Percentiles rank a stretch among this genome's conserved stretches.
phyloP scores from a whole-genome alignment of 2,888 invertebrate species.

The Caenorhabditis plicata region DNA sequence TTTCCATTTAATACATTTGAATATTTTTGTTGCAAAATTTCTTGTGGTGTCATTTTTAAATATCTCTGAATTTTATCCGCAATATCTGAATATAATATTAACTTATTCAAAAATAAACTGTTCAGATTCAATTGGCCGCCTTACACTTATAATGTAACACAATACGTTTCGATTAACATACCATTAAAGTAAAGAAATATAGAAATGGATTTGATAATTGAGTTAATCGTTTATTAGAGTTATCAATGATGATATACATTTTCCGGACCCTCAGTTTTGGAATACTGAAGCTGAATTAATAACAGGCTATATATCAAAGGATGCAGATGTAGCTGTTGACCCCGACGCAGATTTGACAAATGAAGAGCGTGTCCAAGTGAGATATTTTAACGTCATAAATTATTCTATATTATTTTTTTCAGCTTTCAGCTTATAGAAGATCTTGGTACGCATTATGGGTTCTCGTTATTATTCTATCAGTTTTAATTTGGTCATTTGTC shows the following conservation, averaged over 20 bases:
- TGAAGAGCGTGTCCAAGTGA: conserved; percentile 57
- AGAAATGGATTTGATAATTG: conserved; percentile 16
- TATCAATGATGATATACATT: conserved; percentile 57
- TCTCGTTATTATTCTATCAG: conserved; percentile 57
- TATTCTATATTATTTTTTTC: conserved; percentile 4
- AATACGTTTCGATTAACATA: conserved; percentile 53
- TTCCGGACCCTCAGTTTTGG: conserved; percentile 63
- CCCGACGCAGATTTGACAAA: conserved; percentile 51
- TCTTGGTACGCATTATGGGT: conserved; percentile 65
- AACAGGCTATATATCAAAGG: conserved; percentile 40
- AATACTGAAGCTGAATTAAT: conserved; percentile 58
- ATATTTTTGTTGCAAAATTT: too few relatives aligned
- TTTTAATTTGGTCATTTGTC: conserved; percentile 59
- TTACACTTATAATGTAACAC: conserved; percentile 42
- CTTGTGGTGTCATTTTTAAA: too few relatives aligned
- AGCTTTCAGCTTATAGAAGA: conserved; percentile 59
- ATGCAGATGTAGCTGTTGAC: conserved; percentile 35
- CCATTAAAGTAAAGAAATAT: conserved; percentile 52
- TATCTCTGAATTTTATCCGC: too few relatives aligned
- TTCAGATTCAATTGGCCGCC: conserved; percentile 58
- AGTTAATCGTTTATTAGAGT: too few relatives aligned
- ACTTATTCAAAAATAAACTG: too few relatives aligned
- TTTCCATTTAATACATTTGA: too few relatives aligned
- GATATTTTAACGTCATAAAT: too few relatives aligned
- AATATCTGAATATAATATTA: too few relatives aligned